Evolutionary conservation across 2,797 vertebrate species (phyloP).

Genomic region (Gallinago solitaria): DNA sequence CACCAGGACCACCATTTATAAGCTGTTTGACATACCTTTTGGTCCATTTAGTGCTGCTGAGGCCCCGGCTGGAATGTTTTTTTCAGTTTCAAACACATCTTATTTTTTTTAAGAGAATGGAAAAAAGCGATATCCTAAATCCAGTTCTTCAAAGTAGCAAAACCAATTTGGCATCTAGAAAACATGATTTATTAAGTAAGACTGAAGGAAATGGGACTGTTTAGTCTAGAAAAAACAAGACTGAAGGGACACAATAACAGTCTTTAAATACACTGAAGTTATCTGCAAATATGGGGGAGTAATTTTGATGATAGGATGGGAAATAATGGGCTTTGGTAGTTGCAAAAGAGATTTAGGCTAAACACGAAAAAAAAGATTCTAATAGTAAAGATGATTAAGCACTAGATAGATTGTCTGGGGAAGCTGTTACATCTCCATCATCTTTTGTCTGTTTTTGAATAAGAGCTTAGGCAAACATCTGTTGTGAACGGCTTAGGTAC

Average conservation of each 20-base stretch:
- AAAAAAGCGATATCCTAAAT: background rate
- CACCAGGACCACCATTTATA: background rate
- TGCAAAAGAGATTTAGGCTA: background rate
- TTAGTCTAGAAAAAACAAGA: background rate
- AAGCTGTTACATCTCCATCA: background rate
- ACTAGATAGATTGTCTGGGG: background rate
- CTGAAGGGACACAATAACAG: background rate
- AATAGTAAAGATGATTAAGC: constrained; percentile 8
- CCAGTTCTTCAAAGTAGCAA: background rate
- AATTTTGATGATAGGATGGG: background rate
- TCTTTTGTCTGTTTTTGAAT: constrained; percentile 25
- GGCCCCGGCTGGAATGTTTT: background rate
- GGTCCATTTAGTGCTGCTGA: background rate
- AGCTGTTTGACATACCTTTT: background rate
- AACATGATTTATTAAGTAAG: background rate
- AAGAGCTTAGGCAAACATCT: constrained; percentile 29
- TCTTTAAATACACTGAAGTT: background rate
- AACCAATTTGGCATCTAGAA: background rate
- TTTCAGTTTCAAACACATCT: background rate
- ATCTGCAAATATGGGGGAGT: background rate
- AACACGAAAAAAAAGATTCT: background rate
- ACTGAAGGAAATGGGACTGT: background rate
- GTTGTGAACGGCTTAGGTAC: constrained; percentile 11
- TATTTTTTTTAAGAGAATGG: accelerated
- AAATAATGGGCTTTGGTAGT: background rate